Evolutionary conservation across 2,113 vertebrate species (phyloP), one percentile per base, ranked within the genome.

Genomic region (Anoura caudifer): DNA sequence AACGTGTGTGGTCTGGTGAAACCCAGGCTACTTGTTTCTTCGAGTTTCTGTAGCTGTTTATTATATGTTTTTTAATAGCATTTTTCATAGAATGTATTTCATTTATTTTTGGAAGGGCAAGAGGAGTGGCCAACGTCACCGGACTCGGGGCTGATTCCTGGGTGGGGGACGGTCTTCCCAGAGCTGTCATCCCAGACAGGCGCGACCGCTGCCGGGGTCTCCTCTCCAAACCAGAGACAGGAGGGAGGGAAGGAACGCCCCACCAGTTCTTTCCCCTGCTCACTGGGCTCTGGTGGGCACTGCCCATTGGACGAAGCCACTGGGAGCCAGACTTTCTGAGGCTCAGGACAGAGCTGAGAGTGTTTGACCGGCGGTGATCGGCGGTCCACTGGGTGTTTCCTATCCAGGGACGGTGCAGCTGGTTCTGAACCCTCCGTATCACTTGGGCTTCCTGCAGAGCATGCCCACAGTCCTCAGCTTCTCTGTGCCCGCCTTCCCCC

Each of bases 401-500:
- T 28, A 22, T 7, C 7, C 22, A 28, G 15, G 45, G 54, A 17
- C 7, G 0, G 9, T 13, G 26, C 36, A 13, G 26, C n/a, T 50
- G 36, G 45, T n/a, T 31, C 50, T 9, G 28, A 24, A 45, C 38
- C 47, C 7, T n/a, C 31, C 2, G 33, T 13, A 15, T 45, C 43
- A 14, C 15, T 2, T 26, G 26, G 8, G 26, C 65, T 13, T 43
- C 72, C 56, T 47, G 43, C 20, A 3, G 3, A 75, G 47, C 10
- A 15, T 3, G 22, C n/a, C 61, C 9, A 5, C 0, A 0, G 4
- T 1, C 1, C 4, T 36, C 31, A 22, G 24, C 1, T 31, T 36
- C 33, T 41, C 2, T 0, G 7, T 31, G 15, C 12, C n/a, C 38
- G 0, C n/a, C 31, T 73, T 16, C 19, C 24, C 0, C 19, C 22